A percentile compares a stretch with the other conserved stretches of the same genome.
phyloP scores from a whole-genome alignment of 2,797 vertebrate genomes.

The Neostethus bicornis region DNA sequence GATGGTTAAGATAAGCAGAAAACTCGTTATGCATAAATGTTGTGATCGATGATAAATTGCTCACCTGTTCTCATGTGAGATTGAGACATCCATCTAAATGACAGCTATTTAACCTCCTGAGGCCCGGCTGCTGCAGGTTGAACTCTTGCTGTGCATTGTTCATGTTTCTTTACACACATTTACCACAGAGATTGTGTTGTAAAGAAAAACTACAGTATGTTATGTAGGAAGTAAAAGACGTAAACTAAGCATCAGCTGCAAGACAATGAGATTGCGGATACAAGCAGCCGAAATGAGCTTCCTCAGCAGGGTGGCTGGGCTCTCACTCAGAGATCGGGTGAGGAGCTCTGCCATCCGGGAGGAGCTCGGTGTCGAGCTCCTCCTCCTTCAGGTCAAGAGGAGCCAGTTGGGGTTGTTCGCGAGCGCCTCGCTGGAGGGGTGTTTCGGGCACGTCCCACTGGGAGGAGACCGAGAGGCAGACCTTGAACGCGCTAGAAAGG shows the following conservation, averaged over 20 bases:
- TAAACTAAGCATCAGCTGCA: constrained; percentile 26
- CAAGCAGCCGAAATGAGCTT: no score
- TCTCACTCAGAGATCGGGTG: no score
- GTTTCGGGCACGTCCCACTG: no score
- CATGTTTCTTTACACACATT: neutral
- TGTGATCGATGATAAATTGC: neutral
- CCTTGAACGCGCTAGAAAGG: no score
- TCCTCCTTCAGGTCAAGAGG: no score
- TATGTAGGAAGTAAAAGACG: constrained; percentile 40
- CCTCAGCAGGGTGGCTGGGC: no score
- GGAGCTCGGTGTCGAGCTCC: no score
- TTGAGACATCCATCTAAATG: neutral
- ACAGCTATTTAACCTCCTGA: neutral
- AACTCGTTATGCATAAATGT: constrained; percentile 2
- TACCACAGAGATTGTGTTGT: neutral
- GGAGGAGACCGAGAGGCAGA: no score
- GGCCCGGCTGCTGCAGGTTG: neutral
- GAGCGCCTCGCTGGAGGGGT: no score
- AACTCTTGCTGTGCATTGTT: constrained; percentile 2
- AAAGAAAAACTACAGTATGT: constrained; percentile 1
- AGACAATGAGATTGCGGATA: constrained; percentile 32
- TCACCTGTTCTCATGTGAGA: neutral
- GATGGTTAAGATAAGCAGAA: no score
- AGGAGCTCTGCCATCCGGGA: no score
- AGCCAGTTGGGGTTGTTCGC: no score